Evolutionary conservation across 2,113 vertebrate species (phyloP), one percentile per base, ranked within the genome.

Genomic region (Zapornia atra): DNA sequence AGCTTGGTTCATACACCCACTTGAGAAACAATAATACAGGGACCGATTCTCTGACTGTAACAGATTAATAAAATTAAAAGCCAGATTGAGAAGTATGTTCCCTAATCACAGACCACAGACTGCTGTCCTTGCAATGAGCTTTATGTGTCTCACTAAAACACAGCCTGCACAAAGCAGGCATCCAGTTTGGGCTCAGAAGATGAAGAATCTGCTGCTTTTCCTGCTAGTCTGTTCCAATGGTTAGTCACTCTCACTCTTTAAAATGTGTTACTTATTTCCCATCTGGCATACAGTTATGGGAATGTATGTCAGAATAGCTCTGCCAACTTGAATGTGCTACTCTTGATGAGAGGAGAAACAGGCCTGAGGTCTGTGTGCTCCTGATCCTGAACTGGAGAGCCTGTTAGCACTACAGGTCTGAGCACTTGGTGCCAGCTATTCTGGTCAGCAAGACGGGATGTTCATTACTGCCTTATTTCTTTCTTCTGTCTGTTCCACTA

Each of bases 211-310:
- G 54, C 80, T 86, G 72, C 86, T 84, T 95, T 69, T 76, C 68
- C 40, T 90, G 80, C 56, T 90, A 50, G 34, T 86, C 53, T 95
- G 36, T 92, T 95, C 88, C 70, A 76, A 82, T 50, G 40, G 83
- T 96, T 96, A 96, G 83, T 96, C 96, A 95, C 90, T 88, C 92
- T 95, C 69, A 64, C 86, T 96, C 83, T 65, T 93, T 38, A 91
- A 96, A 96, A 95, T 69, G 70, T 86, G 80, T 86, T 92, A 76
- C 54, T 96, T 91, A 93, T 88, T 96, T 94, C 88, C 83, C 90
- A 96, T 92, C 92, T 96, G 94, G 95, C 94, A 88, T 54, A 53
- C 94, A 93, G 86, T 83, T 88, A 86, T 10, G 80, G 83, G 73
- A 90, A 91, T 82, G 26, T 53, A 88, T 92, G 80, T 94, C 82